Conservation (phyloP, 30 jellyfish, hydroid and myxozoan genomes). For the Aurelia aurita complex sp. Pacific region DNA sequence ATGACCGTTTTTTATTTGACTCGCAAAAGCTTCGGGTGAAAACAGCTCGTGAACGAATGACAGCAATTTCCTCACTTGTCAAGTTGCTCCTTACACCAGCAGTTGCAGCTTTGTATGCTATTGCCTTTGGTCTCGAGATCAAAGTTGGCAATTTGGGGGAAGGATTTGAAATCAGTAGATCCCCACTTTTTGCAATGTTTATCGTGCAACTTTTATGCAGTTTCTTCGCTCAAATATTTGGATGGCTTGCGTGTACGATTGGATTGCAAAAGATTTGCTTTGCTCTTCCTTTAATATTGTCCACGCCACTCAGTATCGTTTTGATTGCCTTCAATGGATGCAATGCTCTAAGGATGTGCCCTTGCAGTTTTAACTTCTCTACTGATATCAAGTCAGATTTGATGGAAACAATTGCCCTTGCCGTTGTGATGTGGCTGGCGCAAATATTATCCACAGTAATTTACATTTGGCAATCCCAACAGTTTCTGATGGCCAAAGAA, state of each 20-base stretch:
- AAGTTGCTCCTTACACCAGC: constrained; percentile 62
- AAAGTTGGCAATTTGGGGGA: not conserved
- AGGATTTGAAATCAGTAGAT: constrained; percentile 44
- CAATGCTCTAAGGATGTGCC: constrained; percentile 8
- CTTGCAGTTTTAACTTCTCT: not conserved
- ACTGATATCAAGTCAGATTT: not conserved
- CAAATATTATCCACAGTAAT: constrained; percentile 70
- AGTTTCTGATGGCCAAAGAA: constrained; percentile 91
- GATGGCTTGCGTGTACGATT: constrained; percentile 76
- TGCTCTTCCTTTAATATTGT: constrained; percentile 67
- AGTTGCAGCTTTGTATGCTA: constrained; percentile 44
- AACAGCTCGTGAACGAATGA: constrained; percentile 67
- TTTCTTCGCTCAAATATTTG: constrained; percentile 62
- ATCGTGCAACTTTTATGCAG: constrained; percentile 58
- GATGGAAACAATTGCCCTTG: constrained; percentile 25
- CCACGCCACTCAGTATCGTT: constrained; percentile 72
- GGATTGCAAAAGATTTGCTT: constrained; percentile 81
- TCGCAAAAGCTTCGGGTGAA: constrained; percentile 62
- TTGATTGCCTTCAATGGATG: constrained; percentile 39
- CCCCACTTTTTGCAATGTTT: constrained; percentile 18
- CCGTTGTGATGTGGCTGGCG: constrained; percentile 80
- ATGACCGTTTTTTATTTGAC: constrained; percentile 15
- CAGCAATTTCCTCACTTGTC: constrained; percentile 58
- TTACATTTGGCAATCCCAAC: constrained; percentile 81
- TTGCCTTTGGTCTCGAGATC: constrained; percentile 23